Base-by-base conservation (phyloP, 2,888 invertebrate genomes). In the Synergus gifuensis region DNA sequence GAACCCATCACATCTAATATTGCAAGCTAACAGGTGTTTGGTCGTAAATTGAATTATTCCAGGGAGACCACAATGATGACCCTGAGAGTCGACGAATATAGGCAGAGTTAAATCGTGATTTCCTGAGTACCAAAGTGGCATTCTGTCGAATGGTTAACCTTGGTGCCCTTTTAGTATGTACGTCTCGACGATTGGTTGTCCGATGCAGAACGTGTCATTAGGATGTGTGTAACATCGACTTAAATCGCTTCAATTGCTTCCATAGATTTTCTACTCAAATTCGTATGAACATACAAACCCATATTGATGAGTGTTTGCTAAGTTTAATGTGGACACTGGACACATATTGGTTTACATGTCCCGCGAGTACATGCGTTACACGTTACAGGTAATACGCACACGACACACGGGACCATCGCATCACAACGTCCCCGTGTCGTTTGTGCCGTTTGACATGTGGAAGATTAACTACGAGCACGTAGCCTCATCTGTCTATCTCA, bases 391-490 rank as follows among this genome's bases (percentile, higher is more conserved):
- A 80, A 81, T 77, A 79, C 78, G 67, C 66, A 79, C 82, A 78
- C 83, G 81, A 28, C 2, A 28, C 28, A 28, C 3, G 28, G 63
- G 28, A 63, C 28, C 16, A 14, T 36, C 54, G 11, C 9, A 12
- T 22, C 18, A 40, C 40, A 3, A n/a, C 18, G 44, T 46, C 78
- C 66, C 76, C 82, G 85, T 85, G 85, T 86, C 88, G 85, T 88
- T 88, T 86, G 87, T 86, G 85, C 79, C 84, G 84, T 91, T 90
- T 91, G 91, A 91, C 91, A 86, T 85, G 84, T 80, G 86, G 83
- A 89, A 90, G 91, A 92, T 92, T 89, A 91, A 91, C 88, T 88
- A 87, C 89, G 84, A 80, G 83, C 89, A 88, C 88, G 90, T 88
- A 88, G 86, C 87, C 85, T 89, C 91, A 89, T 90, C 88, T 86